These are phyloP conservation scores for Pomacea canaliculata DNA, from an alignment of 2,888 invertebrate genomes.

Conservation along the genomic window DNA sequence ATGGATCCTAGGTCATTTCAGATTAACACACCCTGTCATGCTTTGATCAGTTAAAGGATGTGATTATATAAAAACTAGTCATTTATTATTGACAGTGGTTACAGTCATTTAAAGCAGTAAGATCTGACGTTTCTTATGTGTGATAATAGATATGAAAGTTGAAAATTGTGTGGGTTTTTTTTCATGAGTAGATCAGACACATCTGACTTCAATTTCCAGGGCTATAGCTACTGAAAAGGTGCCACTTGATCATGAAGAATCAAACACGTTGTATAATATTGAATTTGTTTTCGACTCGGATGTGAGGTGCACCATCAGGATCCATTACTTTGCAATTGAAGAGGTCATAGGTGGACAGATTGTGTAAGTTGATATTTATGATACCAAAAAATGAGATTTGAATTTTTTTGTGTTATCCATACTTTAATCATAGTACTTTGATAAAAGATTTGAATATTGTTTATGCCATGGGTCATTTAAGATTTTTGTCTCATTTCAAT, in stretches of 20 bases:
- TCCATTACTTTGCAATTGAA: constrained; percentile 96
- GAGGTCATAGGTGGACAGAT: constrained; percentile 89
- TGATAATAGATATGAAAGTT: no score
- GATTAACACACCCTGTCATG: no score
- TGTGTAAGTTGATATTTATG: constrained; percentile 76
- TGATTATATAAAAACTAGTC: no score
- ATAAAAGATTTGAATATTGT: neutral
- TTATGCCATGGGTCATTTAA: neutral
- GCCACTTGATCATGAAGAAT: constrained; percentile 34
- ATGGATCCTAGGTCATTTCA: neutral
- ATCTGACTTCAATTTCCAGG: constrained; percentile 28
- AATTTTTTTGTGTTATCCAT: neutral
- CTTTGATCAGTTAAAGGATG: no score
- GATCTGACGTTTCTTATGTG: no score
- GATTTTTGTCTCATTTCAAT: no score
- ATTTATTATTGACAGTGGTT: no score
- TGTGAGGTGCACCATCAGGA: constrained; percentile 91
- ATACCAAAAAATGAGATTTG: neutral
- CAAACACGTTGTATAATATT: constrained; percentile 81
- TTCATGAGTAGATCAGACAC: no score
- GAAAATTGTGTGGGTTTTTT: no score
- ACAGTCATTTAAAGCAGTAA: no score
- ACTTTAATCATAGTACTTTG: neutral
- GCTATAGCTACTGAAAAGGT: constrained; percentile 43
- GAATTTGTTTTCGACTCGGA: constrained; percentile 98